A percentile compares a stretch with the other conserved stretches of the same genome.
These are phyloP conservation scores for Aspidoscelis tigris DNA, from an alignment of 2,113 vertebrate genomes.

Conservation along the genomic window DNA sequence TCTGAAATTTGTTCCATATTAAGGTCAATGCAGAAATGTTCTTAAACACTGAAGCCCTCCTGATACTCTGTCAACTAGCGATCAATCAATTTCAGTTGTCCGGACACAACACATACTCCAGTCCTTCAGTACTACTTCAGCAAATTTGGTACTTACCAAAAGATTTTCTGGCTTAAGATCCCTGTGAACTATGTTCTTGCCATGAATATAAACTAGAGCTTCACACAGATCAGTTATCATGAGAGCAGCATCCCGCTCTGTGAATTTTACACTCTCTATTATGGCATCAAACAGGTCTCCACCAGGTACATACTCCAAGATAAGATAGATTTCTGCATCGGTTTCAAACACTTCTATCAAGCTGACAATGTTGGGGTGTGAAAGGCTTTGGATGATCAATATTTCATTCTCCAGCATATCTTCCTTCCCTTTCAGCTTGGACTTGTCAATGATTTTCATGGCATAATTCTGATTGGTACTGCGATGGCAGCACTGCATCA, in stretches of 20 bases:
- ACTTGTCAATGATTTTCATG: conserved; percentile 92
- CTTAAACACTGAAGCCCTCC: too few species aligned
- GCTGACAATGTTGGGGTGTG: conserved; percentile 90
- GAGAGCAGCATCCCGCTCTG: conserved; percentile 83
- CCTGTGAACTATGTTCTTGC: conserved; percentile 91
- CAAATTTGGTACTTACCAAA: conserved; percentile 80
- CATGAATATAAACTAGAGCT: conserved; percentile 91
- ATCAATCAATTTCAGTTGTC: too few species aligned
- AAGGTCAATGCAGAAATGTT: too few species aligned
- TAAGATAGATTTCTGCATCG: conserved; percentile 85
- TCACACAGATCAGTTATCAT: conserved; percentile 90
- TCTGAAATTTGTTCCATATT: too few species aligned
- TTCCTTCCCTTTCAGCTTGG: conserved; percentile 91
- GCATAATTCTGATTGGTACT: conserved; percentile 80
- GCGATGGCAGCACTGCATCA: conserved; percentile 85
- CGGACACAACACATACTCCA: accelerated
- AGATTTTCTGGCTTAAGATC: conserved; percentile 98
- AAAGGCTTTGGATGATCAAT: conserved; percentile 86
- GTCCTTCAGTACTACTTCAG: too few species aligned
- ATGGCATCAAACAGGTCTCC: conserved; percentile 97
- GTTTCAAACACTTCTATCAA: conserved; percentile 91
- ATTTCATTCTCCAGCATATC: conserved; percentile 97
- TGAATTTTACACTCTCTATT: conserved; percentile 88
- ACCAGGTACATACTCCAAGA: conserved; percentile 91
- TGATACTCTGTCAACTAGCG: too few species aligned